Base-by-base conservation (phyloP, 2,888 invertebrate genomes). In the Globia sparganii region DNA sequence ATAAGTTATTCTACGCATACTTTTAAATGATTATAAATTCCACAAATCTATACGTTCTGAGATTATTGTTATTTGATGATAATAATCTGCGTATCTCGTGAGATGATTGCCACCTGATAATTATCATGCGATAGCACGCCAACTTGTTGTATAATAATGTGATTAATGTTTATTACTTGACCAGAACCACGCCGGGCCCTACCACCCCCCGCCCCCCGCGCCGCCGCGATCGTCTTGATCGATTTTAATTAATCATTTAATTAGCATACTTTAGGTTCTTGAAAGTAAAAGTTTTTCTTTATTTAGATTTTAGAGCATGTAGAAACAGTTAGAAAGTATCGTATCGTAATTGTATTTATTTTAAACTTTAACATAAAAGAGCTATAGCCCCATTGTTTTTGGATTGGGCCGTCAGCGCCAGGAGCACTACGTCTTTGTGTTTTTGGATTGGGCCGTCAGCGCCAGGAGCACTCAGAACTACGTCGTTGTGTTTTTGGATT, bases 51-150 rank as follows among this genome's bases (percentile, higher is more conserved):
- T 59, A 59, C n/a, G 25, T 21, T 80, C 56, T 40, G 31, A 40
- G 21, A 78, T 59, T 65, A 80, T 80, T 31, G 31, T 34, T 43
- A 65, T 74, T 78, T 66, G 18, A 74, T 81, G 81, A 78, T 65
- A 74, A 53, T 40, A 34, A 79, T 74, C 74, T 49, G 25, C 31
- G 25, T 49, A 73, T 80, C 64, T 70, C 75, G 40, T 65, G 40
- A 80, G 58, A 78, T 58, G 31, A 73, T 72, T 9, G n/a, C 37
- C 21, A 64, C 34, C 53, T 37, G n/a, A 64, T 73, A 73, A 58
- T 25, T 31, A 72, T 64, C 53, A 18, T 18, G 53, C 6, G 58
- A 31, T 28, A 21, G 34, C 40, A 28, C 49, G 46, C 31, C 2
- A 21, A 65, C 46, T 28, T 65, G 58, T 58, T 59, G 18, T 43